Conservation (phyloP, 1,140 invertebrate genomes). For the Branchinecta lindahli region DNA sequence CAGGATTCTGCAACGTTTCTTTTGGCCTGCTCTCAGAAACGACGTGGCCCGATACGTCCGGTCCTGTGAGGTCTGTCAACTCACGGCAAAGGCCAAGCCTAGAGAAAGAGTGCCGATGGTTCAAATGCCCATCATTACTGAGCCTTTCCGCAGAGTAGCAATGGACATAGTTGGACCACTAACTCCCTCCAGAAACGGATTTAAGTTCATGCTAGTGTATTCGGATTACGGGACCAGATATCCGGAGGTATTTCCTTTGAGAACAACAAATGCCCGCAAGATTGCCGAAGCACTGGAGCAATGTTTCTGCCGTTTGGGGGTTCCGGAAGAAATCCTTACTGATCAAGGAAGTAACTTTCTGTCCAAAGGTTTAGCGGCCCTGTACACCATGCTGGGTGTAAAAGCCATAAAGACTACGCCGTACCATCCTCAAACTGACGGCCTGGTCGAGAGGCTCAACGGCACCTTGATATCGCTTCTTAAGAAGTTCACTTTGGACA, state of each 20-base stretch:
- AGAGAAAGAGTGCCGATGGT: conserved; percentile 14
- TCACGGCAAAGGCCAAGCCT: conserved; percentile 13
- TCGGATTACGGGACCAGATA: conserved; percentile 28
- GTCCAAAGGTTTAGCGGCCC: conserved; percentile 18
- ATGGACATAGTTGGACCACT: conserved; percentile 23
- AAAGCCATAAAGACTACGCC: conserved; percentile 21
- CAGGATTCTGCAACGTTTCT: conserved; percentile 15
- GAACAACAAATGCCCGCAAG: conserved; percentile 25
- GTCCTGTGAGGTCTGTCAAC: conserved; percentile 23
- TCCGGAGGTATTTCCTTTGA: conserved; percentile 23
- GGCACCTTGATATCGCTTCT: conserved; percentile 23
- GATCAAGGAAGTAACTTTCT: conserved; percentile 25
- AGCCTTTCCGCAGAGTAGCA: conserved; percentile 16
- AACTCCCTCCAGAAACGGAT: conserved; percentile 15
- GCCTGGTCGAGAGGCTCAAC: conserved; percentile 21
- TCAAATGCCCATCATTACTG: background rate
- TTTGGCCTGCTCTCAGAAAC: conserved; percentile 21
- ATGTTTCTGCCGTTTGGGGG: conserved; percentile 26
- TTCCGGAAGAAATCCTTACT: conserved; percentile 23
- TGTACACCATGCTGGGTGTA: conserved; percentile 20
- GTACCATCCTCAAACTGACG: no score
- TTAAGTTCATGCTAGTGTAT: conserved; percentile 27
- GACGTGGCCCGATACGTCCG: conserved; percentile 21
- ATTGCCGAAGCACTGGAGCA: conserved; percentile 24
- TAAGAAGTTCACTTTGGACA: background rate